Evolutionary conservation across 2,888 invertebrate species (phyloP).

Genomic region (Cataglyphis albicans): DNA sequence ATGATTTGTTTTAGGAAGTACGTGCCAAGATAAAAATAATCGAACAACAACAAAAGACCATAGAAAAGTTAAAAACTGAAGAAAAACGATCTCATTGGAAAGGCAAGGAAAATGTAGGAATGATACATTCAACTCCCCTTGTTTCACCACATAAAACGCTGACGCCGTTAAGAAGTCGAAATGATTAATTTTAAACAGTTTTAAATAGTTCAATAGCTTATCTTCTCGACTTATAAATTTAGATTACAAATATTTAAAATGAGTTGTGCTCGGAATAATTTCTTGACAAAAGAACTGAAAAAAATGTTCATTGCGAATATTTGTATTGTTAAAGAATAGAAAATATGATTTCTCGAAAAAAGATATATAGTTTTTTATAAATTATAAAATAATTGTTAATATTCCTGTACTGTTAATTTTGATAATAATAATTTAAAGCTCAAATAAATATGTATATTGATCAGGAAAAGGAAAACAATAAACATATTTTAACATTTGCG

Average conservation of each 20-base stretch:
- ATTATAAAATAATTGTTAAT: conserved; percentile 46
- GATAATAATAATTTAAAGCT: conserved; percentile 1
- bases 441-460: too few species aligned
- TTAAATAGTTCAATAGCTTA: background rate
- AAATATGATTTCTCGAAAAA: background rate
- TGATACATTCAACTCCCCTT: conserved; percentile 79
- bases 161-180: conserved; percentile 86
- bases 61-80: conserved; percentile 85
- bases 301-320: background rate
- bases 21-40: conserved; percentile 74
- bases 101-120: conserved; percentile 87
- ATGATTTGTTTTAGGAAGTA: conserved; percentile 75
- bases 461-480: too few species aligned
- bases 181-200: conserved; percentile 77
- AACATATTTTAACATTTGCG: too few species aligned
- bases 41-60: conserved; percentile 83
- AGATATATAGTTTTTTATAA: conserved; percentile 41
- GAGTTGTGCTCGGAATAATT: background rate
- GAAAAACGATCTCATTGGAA: conserved; percentile 81
- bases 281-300: background rate
- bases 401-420: conserved; percentile 27
- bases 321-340: background rate
- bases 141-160: conserved; percentile 83
- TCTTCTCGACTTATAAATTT: conserved; percentile 22
- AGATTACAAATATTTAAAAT: conserved; percentile 3